phyloP scores from a whole-genome alignment of 2,113 vertebrate species.

The Fregetta grallaria region DNA sequence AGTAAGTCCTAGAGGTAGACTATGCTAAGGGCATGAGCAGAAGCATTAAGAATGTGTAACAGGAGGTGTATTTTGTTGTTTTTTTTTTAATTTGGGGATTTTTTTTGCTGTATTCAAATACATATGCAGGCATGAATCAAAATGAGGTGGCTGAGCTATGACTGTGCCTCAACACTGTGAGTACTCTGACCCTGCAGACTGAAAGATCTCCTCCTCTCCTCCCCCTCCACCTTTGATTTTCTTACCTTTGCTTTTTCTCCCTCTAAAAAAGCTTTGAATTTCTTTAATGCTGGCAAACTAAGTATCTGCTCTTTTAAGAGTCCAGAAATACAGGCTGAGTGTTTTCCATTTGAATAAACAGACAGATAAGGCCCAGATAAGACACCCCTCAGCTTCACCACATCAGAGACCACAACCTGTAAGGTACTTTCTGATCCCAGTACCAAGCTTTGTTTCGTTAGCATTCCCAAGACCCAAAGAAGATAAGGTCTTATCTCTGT shows the following conservation, averaged over 20 bases:
- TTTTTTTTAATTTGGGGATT: neutral
- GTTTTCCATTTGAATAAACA: neutral
- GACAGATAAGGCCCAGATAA: neutral
- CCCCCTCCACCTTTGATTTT: neutral
- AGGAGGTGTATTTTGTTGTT: neutral
- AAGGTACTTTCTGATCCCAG: neutral
- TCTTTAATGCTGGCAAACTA: neutral
- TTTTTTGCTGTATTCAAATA: neutral
- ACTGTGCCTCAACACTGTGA: neutral
- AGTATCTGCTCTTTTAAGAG: neutral
- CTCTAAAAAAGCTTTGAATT: neutral
- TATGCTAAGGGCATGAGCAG: neutral
- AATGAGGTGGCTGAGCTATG: neutral
- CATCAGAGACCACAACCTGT: neutral
- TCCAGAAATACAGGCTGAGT: neutral
- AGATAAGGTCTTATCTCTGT: neutral
- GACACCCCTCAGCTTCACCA: neutral
- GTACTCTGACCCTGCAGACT: neutral
- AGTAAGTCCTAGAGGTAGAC: neutral
- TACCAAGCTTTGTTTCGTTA: neutral
- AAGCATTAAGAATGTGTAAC: neutral
- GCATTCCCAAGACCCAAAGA: neutral
- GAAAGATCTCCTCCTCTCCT: neutral
- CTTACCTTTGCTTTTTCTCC: neutral
- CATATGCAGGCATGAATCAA: neutral